Evolutionary conservation across 2,113 vertebrate genomes (phyloP).

Genomic region (Myanophis thanlyinensis): DNA sequence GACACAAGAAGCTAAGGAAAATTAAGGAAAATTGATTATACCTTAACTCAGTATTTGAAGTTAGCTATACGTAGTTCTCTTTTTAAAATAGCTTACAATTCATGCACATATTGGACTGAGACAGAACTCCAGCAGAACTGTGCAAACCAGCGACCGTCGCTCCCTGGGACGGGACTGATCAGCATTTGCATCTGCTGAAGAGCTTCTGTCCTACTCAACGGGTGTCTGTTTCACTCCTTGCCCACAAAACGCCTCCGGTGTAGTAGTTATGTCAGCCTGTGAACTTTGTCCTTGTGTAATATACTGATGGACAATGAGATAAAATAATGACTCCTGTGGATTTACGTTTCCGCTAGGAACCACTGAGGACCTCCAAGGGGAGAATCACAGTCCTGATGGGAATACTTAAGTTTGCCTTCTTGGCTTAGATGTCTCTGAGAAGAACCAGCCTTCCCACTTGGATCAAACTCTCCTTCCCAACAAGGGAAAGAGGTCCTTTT

Average conservation of each 20-base stretch:
- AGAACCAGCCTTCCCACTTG: conserved; percentile 51
- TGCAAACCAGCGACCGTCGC: neutral
- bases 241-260: neutral
- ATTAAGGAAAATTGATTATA: neutral
- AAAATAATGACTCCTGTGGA: neutral
- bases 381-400: neutral
- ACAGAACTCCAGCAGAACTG: neutral
- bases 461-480: neutral
- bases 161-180: neutral
- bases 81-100: neutral
- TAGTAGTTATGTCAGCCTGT: neutral
- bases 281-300: neutral
- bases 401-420: neutral
- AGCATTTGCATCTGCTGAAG: neutral
- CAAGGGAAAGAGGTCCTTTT: neutral
- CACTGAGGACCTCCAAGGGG: neutral
- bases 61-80: neutral
- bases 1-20: neutral
- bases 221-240: neutral
- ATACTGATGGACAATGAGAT: neutral
- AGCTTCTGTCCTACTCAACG: neutral
- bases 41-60: neutral
- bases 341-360: neutral
- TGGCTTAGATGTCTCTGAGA: conserved; percentile 39
- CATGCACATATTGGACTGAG: neutral